Percentiles rank a stretch among this genome's conserved stretches.
These are phyloP conservation scores for Amphiprion percula DNA, from an alignment of 2,113 vertebrate genomes.

Conservation along the genomic window DNA sequence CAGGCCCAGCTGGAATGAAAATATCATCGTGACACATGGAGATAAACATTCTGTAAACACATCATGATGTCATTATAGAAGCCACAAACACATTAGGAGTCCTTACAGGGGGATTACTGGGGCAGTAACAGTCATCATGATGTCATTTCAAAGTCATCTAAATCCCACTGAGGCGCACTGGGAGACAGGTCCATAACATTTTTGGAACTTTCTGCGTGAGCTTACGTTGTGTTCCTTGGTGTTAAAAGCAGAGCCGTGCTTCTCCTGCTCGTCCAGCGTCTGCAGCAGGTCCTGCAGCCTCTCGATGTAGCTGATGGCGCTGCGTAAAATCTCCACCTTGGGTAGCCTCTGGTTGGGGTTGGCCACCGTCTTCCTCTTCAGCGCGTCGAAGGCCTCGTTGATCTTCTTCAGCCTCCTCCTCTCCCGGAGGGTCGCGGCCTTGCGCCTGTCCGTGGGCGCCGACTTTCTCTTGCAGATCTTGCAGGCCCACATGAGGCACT, in stretches of 20 bases:
- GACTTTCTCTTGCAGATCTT: constrained; percentile 97
- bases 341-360: constrained; percentile 98
- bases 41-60: constrained; percentile 18
- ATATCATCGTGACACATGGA: background rate
- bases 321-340: constrained; percentile 98
- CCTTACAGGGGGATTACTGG: background rate
- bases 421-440: constrained; percentile 95
- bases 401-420: constrained; percentile 96
- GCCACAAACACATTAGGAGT: constrained; percentile 8
- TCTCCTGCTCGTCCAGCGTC: constrained; percentile 92
- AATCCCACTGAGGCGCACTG: background rate
- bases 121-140: background rate
- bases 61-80: background rate
- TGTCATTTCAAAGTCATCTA: background rate
- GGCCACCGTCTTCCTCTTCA: constrained; percentile 94
- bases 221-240: constrained; percentile 88
- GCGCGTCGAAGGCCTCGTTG: constrained; percentile 97
- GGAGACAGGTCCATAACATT: background rate
- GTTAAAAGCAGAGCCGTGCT: constrained; percentile 83
- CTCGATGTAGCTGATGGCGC: constrained; percentile 98
- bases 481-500: constrained; percentile 98
- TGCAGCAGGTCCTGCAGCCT: constrained; percentile 94
- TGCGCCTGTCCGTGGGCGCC: constrained; percentile 93
- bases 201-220: background rate
- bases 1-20: background rate